These are phyloP conservation scores for Rhodophaea formosa DNA, from an alignment of 2,888 invertebrate genomes.

Conservation along the genomic window DNA sequence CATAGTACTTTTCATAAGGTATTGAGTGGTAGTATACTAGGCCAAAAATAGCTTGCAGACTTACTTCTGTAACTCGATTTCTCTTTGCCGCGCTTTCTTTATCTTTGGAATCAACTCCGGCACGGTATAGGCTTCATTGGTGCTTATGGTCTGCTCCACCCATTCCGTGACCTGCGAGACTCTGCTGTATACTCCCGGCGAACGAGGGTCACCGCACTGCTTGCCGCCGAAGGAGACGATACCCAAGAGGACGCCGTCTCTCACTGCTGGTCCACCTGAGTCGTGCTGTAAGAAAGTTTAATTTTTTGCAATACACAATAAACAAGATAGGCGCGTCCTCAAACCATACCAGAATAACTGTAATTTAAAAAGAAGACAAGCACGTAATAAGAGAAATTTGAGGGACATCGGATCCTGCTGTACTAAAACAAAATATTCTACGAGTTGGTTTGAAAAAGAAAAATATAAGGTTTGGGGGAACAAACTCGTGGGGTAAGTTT, in stretches of 20 bases:
- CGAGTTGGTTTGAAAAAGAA: too few relatives aligned
- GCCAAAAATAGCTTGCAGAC: constrained; percentile 18
- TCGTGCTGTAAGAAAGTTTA: constrained; percentile 72
- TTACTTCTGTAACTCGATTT: constrained; percentile 61
- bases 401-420: too few relatives aligned
- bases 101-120: constrained; percentile 61
- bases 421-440: too few relatives aligned
- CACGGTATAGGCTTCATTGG: constrained; percentile 55
- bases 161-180: constrained; percentile 63
- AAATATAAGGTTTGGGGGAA: too few relatives aligned
- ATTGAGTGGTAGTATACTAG: too few relatives aligned
- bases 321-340: too few relatives aligned
- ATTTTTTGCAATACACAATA: too few relatives aligned
- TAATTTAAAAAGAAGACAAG: too few relatives aligned
- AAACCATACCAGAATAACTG: too few relatives aligned
- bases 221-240: constrained; percentile 72
- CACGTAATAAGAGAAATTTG: too few relatives aligned
- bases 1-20: too few relatives aligned
- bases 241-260: constrained; percentile 66
- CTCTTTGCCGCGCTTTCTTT: constrained; percentile 55
- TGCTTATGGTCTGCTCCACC: constrained; percentile 57
- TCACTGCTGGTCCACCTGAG: constrained; percentile 69
- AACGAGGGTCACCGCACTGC: constrained; percentile 71
- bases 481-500: too few relatives aligned
- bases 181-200: constrained; percentile 68